Base-by-base conservation (phyloP, 2,797 vertebrate genomes). In the Acrossocheilus fasciatus region DNA sequence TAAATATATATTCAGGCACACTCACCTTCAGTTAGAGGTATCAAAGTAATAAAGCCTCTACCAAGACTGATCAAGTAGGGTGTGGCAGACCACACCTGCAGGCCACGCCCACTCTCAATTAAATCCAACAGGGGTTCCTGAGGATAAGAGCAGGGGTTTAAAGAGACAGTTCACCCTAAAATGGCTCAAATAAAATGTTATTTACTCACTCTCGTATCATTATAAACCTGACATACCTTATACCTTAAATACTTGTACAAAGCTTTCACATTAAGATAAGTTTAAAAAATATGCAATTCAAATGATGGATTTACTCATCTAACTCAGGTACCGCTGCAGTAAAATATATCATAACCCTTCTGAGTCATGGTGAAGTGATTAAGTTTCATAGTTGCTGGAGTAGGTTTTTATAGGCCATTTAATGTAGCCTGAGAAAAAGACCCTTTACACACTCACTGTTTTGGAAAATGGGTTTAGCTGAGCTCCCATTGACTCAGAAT, bases 31-130 rank as follows among this genome's bases (percentile, higher is more conserved):
- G 87, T 89, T 26, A 91, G 88, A 1, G 87, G 89, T 30, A 91
- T 78, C 57, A 91, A 62, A 54, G 89, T 91, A 41, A 91, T 89
- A 43, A 87, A 90, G 1, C 86, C 89, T n/a, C 87, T 89, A 2
- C 87, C 88, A 23, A 89, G 73, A 36, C 89, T 88, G 72, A 91
- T 89, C 83, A 91, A 76, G 64, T 91, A 88, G n/a, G 91, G 90
- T n/a, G 79, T 87, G 59, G 85, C 81, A 23, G 88, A 82, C 50
- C 88, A 86, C 73, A 90, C 79, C 70, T 89, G 90, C 57, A 90
- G 82, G 23, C 89, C 89, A 50, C 89, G 79, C 66, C 88, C 88
- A 15, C 83, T 91, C 59, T 91, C 88, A 62, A 85, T 88, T n/a
- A 91, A 70, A 54, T 91, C 84, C 86, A 92, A 64, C 4, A 87